phyloP scores from a whole-genome alignment of 2,888 invertebrate species.

The Apocheima hispidaria region DNA sequence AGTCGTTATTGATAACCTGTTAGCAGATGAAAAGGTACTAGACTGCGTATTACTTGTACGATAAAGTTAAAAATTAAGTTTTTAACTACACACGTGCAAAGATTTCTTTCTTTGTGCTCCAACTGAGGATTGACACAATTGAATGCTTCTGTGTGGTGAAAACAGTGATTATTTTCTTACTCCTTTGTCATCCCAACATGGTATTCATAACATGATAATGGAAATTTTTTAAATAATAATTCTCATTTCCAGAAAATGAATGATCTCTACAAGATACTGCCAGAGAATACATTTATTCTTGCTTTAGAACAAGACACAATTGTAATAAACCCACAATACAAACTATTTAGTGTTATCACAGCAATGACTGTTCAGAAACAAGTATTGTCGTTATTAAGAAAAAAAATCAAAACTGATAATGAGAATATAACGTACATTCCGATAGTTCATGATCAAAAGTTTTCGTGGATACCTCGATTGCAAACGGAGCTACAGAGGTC shows the following conservation, averaged over 20 bases:
- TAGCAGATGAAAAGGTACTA: conserved; percentile 56
- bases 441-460: conserved; percentile 56
- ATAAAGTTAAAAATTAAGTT: background rate
- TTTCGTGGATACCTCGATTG: conserved; percentile 59
- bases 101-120: no score
- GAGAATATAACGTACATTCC: conserved; percentile 51
- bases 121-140: no score
- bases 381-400: conserved; percentile 57
- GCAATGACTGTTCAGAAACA: conserved; percentile 57
- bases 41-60: no score
- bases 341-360: conserved; percentile 56
- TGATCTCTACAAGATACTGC: conserved; percentile 45
- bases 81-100: no score
- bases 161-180: no score
- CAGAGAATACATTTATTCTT: conserved; percentile 56
- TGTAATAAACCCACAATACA: conserved; percentile 48
- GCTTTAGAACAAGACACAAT: conserved; percentile 54
- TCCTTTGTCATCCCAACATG: no score
- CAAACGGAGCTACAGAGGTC: conserved; percentile 56
- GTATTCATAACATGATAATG: no score
- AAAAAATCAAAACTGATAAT: conserved; percentile 39
- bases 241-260: conserved; percentile 63
- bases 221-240: no score
- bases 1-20: conserved; percentile 55
- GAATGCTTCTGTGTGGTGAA: no score